Conservation (phyloP, 2,113 vertebrate species). For the Pterocles orientalis region DNA sequence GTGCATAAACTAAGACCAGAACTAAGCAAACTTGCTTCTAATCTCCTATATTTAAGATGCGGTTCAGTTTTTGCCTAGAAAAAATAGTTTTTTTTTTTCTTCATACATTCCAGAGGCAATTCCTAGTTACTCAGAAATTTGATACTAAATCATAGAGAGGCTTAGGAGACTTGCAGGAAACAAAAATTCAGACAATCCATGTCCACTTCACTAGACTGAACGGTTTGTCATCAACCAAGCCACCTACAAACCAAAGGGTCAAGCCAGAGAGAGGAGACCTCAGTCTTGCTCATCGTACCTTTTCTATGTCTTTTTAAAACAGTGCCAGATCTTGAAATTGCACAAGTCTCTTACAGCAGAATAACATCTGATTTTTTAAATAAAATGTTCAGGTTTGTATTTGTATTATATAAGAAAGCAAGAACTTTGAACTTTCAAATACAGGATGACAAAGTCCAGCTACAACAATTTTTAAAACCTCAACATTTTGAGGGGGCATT, state of each 20-base stretch:
- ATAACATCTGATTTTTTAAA: neutral
- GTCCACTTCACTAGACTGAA: neutral
- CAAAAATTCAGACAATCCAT: neutral
- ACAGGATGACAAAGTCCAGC: neutral
- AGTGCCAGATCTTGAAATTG: neutral
- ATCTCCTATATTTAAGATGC: neutral
- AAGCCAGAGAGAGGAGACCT: neutral
- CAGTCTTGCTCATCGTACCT: neutral
- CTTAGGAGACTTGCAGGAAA: neutral
- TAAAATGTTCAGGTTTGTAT: neutral
- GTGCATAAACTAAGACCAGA: neutral
- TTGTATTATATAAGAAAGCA: neutral
- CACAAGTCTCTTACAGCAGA: neutral
- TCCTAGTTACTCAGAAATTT: neutral
- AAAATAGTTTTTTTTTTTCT: neutral
- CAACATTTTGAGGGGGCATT: neutral
- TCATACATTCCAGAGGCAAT: neutral
- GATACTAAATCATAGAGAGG: neutral
- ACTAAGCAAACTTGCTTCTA: neutral
- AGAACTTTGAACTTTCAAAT: neutral
- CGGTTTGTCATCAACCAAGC: neutral
- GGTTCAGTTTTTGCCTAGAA: neutral
- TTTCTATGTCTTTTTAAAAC: neutral
- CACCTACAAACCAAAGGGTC: neutral
- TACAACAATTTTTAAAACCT: neutral